These are phyloP conservation scores for Urocitellus parryii DNA, from an alignment of 2,113 vertebrate genomes.

Conservation along the genomic window DNA sequence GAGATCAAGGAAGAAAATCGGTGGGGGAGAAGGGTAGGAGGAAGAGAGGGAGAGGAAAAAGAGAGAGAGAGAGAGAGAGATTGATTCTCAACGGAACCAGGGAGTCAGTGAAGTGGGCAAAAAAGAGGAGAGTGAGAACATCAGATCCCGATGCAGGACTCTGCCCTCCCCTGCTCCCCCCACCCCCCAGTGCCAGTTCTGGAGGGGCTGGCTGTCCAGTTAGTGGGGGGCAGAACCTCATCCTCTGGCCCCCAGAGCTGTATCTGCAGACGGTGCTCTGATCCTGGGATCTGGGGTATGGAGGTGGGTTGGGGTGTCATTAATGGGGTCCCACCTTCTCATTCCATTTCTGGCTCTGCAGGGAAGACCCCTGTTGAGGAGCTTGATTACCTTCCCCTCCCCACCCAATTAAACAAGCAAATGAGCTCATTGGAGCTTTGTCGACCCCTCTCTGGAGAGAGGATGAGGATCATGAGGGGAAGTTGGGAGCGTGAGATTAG, in stretches of 20 bases:
- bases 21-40: accelerated
- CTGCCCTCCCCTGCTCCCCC: no score
- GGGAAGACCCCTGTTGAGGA: constrained; percentile 83
- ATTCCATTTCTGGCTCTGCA: constrained; percentile 49
- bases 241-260: neutral
- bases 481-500: neutral
- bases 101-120: neutral
- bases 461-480: neutral
- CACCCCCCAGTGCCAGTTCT: neutral
- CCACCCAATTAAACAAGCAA: constrained; percentile 89
- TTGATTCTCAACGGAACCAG: neutral
- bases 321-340: neutral
- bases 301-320: neutral
- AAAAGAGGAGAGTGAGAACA: neutral
- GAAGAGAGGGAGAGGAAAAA: accelerated
- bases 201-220: neutral
- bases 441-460: constrained; percentile 83
- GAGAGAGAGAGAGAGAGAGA: neutral
- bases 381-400: constrained; percentile 88
- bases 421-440: constrained; percentile 87
- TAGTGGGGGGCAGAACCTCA: neutral
- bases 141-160: neutral
- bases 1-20: neutral
- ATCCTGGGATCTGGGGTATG: neutral
- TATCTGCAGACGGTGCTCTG: neutral